phyloP scores from a whole-genome alignment of 2,888 invertebrate species.

The Melipona bicolor region DNA sequence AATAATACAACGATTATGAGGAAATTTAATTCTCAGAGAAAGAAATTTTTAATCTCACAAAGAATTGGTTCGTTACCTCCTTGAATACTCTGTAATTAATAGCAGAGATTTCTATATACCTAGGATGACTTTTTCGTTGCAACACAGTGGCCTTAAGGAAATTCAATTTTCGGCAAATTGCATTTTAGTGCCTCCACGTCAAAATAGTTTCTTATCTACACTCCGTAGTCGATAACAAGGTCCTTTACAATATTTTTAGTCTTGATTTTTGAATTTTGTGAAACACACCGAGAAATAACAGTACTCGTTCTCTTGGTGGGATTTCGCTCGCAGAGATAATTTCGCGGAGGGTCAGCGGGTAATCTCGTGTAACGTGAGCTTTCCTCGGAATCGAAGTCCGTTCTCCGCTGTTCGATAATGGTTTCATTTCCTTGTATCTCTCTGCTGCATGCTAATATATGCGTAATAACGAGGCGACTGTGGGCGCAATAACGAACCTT shows the following conservation, averaged over 20 bases:
- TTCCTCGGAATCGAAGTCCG: slow-evolving; percentile 50
- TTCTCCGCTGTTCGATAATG: slow-evolving; percentile 41
- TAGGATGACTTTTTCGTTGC: no score
- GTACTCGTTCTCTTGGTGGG: no score
- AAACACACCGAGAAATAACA: background rate
- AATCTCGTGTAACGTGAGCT: slow-evolving; percentile 1
- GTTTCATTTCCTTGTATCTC: slow-evolving; percentile 55
- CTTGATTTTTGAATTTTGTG: background rate
- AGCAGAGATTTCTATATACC: no score
- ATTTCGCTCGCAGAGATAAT: slow-evolving; percentile 16
- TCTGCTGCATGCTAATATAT: slow-evolving; percentile 42
- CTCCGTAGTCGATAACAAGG: no score
- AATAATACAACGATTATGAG: no score
- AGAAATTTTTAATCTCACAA: no score
- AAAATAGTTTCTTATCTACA: no score
- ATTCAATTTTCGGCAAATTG: no score
- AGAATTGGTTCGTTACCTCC: no score
- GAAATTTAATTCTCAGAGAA: no score
- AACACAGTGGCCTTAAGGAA: no score
- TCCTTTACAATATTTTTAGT: background rate
- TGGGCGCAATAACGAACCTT: slow-evolving; percentile 49
- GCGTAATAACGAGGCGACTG: slow-evolving; percentile 47
- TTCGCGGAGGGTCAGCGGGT: slow-evolving; percentile 3
- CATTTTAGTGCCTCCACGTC: no score
- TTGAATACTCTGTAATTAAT: background rate